These are phyloP conservation scores for Eupithecia tripunctaria DNA, from an alignment of 2,888 invertebrate species.

Conservation along the genomic window DNA sequence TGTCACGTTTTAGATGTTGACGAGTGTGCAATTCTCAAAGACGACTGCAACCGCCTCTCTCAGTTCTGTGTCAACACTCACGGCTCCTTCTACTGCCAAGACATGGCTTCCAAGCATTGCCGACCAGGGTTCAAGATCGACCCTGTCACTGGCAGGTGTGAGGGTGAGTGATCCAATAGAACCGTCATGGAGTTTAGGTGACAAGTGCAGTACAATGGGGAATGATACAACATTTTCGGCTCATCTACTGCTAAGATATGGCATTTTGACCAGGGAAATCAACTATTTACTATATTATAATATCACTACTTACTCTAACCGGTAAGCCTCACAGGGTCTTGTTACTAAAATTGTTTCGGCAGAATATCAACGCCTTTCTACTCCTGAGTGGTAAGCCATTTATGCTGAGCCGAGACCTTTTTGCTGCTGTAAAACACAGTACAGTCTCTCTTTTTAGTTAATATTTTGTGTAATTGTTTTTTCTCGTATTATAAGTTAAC, in stretches of 20 bases:
- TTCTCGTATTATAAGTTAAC: too few relatives aligned
- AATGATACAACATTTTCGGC: constrained; percentile 84
- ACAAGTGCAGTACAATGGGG: neutral
- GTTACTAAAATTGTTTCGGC: too few relatives aligned
- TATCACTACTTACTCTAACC: too few relatives aligned
- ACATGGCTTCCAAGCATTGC: constrained; percentile 84
- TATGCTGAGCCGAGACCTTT: too few relatives aligned
- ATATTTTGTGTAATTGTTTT: too few relatives aligned
- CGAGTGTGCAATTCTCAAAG: constrained; percentile 86
- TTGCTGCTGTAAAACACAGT: too few relatives aligned
- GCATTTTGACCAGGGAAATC: too few relatives aligned
- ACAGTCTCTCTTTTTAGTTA: too few relatives aligned
- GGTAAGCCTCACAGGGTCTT: too few relatives aligned
- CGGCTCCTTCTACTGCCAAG: constrained; percentile 88
- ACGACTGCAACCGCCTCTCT: constrained; percentile 86
- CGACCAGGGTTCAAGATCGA: constrained; percentile 87
- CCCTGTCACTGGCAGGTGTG: constrained; percentile 76
- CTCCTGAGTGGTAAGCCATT: too few relatives aligned
- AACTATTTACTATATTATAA: too few relatives aligned
- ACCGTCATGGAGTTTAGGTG: neutral
- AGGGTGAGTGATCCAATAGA: constrained; percentile 71
- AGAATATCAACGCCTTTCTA: too few relatives aligned
- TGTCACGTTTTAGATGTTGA: constrained; percentile 85
- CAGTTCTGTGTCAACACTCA: constrained; percentile 89
- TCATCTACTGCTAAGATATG: constrained; percentile 85